Conservation (phyloP, 2,797 vertebrate genomes). For the Anableps anableps region DNA sequence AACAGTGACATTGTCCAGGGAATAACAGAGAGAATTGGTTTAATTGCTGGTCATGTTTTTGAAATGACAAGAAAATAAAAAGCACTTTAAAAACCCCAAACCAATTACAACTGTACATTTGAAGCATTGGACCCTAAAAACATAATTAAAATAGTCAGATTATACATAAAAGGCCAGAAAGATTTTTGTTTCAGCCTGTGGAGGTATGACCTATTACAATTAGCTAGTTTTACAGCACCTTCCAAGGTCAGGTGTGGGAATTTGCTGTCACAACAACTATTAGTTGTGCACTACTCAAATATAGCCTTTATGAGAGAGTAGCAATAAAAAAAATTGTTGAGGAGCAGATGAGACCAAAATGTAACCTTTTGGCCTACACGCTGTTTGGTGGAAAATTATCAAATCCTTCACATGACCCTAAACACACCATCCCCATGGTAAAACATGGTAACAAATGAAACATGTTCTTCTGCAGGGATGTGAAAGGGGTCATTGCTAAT, state of each 20-base stretch:
- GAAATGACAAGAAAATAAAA: background rate
- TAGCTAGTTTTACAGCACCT: background rate
- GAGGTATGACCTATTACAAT: background rate
- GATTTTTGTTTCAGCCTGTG: background rate
- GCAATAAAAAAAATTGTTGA: background rate
- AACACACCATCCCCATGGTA: background rate
- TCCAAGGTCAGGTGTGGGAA: background rate
- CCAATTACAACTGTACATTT: background rate
- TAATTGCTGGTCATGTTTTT: background rate
- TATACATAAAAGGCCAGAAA: background rate
- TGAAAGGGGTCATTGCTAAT: background rate
- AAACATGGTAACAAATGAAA: background rate
- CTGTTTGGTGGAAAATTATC: background rate
- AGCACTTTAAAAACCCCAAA: background rate
- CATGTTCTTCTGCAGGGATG: background rate
- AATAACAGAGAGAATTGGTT: background rate
- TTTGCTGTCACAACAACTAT: background rate
- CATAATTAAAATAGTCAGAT: background rate
- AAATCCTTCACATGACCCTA: background rate
- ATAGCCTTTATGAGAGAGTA: background rate
- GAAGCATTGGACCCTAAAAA: background rate
- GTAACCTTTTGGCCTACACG: background rate
- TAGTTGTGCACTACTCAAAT: background rate
- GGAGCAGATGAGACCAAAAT: background rate
- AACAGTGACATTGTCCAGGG: background rate